Conservation (phyloP, 92 coral and sea anemone genomes). For the Palythoa grandiflora region DNA sequence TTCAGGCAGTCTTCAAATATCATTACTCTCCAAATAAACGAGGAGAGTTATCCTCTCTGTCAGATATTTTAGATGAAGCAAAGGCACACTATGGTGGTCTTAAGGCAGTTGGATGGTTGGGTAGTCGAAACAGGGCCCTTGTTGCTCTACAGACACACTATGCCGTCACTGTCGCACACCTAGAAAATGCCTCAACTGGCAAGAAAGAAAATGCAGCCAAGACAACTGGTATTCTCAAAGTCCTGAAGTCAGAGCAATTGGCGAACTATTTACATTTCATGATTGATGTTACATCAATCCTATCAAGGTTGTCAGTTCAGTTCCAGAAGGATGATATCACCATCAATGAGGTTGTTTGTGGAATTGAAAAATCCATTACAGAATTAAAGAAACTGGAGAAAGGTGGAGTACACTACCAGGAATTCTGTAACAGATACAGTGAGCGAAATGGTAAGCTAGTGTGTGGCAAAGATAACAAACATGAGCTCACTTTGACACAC, state of each 20-base stretch:
- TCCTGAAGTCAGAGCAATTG: constrained; percentile 39
- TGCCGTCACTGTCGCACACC: constrained; percentile 31
- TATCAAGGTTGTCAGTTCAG: constrained; percentile 40
- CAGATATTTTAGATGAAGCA: constrained; percentile 45
- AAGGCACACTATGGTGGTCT: neutral
- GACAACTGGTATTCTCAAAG: constrained; percentile 10
- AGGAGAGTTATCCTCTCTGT: constrained; percentile 37
- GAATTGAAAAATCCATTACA: constrained; percentile 38
- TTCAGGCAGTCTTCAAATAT: constrained; percentile 40
- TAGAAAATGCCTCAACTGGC: constrained; percentile 22
- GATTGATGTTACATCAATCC: constrained; percentile 50
- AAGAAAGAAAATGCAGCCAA: constrained; percentile 33
- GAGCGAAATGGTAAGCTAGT: constrained; percentile 13
- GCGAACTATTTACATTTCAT: constrained; percentile 33
- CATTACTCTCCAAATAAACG: constrained; percentile 49
- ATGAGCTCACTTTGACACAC: constrained; percentile 19
- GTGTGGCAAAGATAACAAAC: constrained; percentile 31
- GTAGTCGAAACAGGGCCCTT: constrained; percentile 4
- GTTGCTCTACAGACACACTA: constrained; percentile 27
- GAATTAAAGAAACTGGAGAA: constrained; percentile 16
- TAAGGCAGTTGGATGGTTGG: constrained; percentile 17
- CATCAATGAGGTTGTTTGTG: constrained; percentile 40
- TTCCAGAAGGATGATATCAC: constrained; percentile 39
- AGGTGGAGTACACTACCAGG: constrained; percentile 37
- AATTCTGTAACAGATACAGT: constrained; percentile 21